These are phyloP conservation scores for Decapterus maruadsi DNA, from an alignment of 2,797 vertebrate genomes.

Conservation along the genomic window DNA sequence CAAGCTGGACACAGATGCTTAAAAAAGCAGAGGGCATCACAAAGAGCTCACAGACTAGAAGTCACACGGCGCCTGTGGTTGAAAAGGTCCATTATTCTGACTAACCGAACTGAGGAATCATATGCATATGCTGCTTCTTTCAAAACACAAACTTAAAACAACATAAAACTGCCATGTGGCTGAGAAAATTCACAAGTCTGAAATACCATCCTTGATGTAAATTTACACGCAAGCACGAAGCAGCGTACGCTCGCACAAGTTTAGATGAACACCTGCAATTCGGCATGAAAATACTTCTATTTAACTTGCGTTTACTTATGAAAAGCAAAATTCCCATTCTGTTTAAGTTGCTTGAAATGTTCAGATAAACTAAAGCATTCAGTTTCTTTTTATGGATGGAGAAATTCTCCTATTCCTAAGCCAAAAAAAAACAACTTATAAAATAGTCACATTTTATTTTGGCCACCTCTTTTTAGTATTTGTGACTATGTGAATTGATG, in stretches of 20 bases:
- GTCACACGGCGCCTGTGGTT: conserved; percentile 73
- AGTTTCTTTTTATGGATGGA: background rate
- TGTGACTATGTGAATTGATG: background rate
- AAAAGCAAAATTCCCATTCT: conserved; percentile 2
- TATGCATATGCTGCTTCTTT: conserved; percentile 44
- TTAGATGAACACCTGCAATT: background rate
- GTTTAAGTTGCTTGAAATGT: background rate
- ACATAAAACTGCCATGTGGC: conserved; percentile 26
- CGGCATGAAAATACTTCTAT: background rate
- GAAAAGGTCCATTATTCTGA: conserved; percentile 77
- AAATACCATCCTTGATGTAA: conserved; percentile 23
- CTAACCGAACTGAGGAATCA: conserved; percentile 40
- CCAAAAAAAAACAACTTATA: background rate
- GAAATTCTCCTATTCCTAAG: background rate
- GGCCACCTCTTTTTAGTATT: background rate
- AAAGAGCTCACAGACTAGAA: conserved; percentile 76
- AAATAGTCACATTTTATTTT: background rate
- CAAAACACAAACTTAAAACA: conserved; percentile 41
- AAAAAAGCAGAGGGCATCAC: conserved; percentile 72
- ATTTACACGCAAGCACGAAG: conserved; percentile 3
- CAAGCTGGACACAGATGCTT: conserved; percentile 72
- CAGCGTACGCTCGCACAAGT: background rate
- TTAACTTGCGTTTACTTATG: background rate
- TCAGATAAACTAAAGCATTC: background rate
- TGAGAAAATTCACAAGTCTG: conserved; percentile 20